Evolutionary conservation across 2,797 vertebrate species (phyloP), one percentile per base, ranked within the genome.

Genomic region (Myotis pilosus): DNA sequence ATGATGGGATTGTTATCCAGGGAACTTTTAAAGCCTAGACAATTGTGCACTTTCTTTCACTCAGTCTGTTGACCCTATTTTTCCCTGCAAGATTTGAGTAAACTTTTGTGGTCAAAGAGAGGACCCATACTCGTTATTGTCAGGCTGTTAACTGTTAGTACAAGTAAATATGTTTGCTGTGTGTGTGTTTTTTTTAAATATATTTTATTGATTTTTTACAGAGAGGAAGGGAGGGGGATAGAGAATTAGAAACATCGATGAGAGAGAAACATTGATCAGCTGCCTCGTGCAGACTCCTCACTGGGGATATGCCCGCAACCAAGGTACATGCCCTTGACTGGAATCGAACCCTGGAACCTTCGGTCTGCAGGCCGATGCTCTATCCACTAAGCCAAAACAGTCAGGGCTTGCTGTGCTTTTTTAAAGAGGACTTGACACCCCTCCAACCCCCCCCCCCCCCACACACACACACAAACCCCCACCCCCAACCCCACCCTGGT

Each of bases 391-490:
- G 38, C 38, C 38, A 38, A 38, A 38, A 6, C 38, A 6, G 38
- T 38, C 38, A 38, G 38, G 38, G 38, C 38, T 44, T 1, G 12
- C 11, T 44, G 6, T 72, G 33, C 60, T 51, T 76, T 76, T 51
- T 76, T 22, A 66, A 66, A 87, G 47, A 38, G 25, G 33, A 20
- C 33, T 66, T 33, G 36, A 76, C 16, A 8, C 23, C 2, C 5
- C 55, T 6, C 6, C 38, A 36, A 36, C 38, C 38, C 1, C 10
- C 23, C 0, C 3, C 17, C 28, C 28, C 44, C 0, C 1, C 28
- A 6, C 7, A 41, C 38, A 41, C 38, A 41, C 41, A 41, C 41
- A 41, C 41, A 6, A 6, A 41, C 2, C 9, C 60, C 8, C 36
- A 36, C 36, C 36, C 36, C 36, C 36, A 36, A 36, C 36, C 41